Percentiles rank a stretch among this genome's conserved stretches.
These are phyloP conservation scores for Globodera rostochiensis DNA, from an alignment of 1,140 invertebrate species.

Conservation along the genomic window DNA sequence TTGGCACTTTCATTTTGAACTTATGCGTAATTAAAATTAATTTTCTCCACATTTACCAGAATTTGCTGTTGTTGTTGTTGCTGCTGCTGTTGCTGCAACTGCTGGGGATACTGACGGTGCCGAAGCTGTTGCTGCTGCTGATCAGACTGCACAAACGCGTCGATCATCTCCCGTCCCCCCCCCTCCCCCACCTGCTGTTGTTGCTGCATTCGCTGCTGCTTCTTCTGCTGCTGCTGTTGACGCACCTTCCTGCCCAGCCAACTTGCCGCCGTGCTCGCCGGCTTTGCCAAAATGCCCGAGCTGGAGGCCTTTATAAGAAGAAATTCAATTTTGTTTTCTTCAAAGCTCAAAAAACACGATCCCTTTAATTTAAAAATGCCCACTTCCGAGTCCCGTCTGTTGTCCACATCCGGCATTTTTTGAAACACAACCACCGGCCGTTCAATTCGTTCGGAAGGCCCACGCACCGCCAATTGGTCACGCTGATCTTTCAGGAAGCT, in stretches of 20 bases:
- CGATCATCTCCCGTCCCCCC: no score
- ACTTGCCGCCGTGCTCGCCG: conserved; percentile 56
- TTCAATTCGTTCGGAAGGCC: conserved; percentile 2
- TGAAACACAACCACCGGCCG: conserved; percentile 61
- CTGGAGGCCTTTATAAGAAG: conserved; percentile 9
- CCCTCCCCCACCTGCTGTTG: background rate
- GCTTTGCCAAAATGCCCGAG: conserved; percentile 49
- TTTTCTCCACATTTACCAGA: background rate
- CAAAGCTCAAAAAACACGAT: background rate
- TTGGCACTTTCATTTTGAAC: background rate
- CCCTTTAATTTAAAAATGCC: background rate
- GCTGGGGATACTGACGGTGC: conserved; percentile 30
- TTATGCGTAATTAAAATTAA: no score
- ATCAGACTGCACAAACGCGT: background rate
- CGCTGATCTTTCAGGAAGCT: conserved; percentile 57
- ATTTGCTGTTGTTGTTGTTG: conserved; percentile 25
- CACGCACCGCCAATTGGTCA: conserved; percentile 32
- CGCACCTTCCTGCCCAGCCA: conserved; percentile 61
- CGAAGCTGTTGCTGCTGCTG: conserved; percentile 1
- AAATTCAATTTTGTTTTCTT: background rate
- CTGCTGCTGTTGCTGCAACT: conserved; percentile 21
- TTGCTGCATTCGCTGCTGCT: conserved; percentile 34
- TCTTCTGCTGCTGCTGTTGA: conserved; percentile 52
- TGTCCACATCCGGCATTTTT: conserved; percentile 27
- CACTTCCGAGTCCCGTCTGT: conserved; percentile 9